These are phyloP conservation scores for Nebria salina DNA, from an alignment of 2,888 invertebrate genomes.

Conservation along the genomic window DNA sequence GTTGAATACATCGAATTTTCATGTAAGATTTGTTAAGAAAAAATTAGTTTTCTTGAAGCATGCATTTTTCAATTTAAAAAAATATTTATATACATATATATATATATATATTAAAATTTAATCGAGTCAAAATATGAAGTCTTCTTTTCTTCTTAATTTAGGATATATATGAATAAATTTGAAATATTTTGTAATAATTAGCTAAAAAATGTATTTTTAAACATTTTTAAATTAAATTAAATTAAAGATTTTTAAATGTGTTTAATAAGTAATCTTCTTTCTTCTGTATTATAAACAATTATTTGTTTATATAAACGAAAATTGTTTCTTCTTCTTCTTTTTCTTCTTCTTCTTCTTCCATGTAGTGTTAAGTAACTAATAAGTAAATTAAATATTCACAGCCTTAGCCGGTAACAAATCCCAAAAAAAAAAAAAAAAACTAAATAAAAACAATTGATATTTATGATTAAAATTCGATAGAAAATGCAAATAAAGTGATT, in stretches of 20 bases:
- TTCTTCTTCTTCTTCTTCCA: slow-evolving; percentile 7
- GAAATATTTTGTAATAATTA: too few relatives aligned
- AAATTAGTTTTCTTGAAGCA: slow-evolving; percentile 11
- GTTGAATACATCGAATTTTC: slow-evolving; percentile 28
- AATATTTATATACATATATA: too few relatives aligned
- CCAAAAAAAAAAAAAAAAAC: neutral
- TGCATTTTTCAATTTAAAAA: slow-evolving; percentile 16
- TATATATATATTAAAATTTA: too few relatives aligned
- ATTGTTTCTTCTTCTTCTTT: slow-evolving; percentile 5
- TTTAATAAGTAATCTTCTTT: too few relatives aligned
- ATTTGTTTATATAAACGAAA: slow-evolving; percentile 13
- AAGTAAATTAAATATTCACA: slow-evolving; percentile 2
- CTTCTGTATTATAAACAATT: neutral
- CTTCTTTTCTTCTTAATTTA: too few relatives aligned
- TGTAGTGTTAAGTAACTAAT: slow-evolving; percentile 29
- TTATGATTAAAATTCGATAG: neutral
- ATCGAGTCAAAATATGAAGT: too few relatives aligned
- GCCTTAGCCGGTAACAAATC: slow-evolving; percentile 9
- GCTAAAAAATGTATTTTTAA: too few relatives aligned
- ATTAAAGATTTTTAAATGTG: too few relatives aligned
- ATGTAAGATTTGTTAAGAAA: neutral
- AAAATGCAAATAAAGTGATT: slow-evolving; percentile 43
- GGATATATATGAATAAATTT: too few relatives aligned
- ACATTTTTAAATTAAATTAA: too few relatives aligned
- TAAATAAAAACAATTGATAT: slow-evolving; percentile 1